These are phyloP conservation scores for Hypomesus transpacificus DNA, from an alignment of 2,113 vertebrate genomes.

Conservation along the genomic window DNA sequence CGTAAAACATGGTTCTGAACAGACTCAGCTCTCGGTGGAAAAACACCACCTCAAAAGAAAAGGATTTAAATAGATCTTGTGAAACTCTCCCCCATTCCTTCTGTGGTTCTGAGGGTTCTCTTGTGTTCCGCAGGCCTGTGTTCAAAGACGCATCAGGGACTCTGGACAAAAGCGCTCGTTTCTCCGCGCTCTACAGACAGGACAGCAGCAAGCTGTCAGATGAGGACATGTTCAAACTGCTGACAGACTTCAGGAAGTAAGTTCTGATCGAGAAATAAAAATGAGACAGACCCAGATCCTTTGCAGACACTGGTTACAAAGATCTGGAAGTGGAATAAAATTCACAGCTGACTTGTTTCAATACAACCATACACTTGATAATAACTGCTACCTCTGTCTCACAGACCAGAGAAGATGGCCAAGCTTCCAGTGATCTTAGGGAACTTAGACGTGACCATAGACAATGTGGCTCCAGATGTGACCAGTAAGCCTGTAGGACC, in stretches of 20 bases:
- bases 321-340: background rate
- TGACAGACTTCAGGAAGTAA: conserved; percentile 95
- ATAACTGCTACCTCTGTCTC: background rate
- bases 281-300: background rate
- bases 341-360: background rate
- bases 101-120: conserved; percentile 1
- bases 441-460: conserved; percentile 93
- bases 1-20: too few relatives aligned
- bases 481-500: background rate
- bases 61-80: background rate
- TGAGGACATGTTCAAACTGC: conserved; percentile 93
- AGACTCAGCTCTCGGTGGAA: too few relatives aligned
- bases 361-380: background rate
- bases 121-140: conserved; percentile 74
- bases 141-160: conserved; percentile 92
- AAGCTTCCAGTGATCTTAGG: conserved; percentile 96
- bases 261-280: conserved; percentile 37
- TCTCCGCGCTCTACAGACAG: conserved; percentile 92
- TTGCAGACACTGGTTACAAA: background rate
- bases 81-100: background rate
- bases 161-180: conserved; percentile 87
- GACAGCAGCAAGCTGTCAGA: conserved; percentile 96
- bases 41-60: too few relatives aligned
- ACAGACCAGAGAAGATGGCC: conserved; percentile 95
- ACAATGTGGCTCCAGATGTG: conserved; percentile 85